Conservation (phyloP, 2,888 invertebrate species). For the Vanessa cardui region DNA sequence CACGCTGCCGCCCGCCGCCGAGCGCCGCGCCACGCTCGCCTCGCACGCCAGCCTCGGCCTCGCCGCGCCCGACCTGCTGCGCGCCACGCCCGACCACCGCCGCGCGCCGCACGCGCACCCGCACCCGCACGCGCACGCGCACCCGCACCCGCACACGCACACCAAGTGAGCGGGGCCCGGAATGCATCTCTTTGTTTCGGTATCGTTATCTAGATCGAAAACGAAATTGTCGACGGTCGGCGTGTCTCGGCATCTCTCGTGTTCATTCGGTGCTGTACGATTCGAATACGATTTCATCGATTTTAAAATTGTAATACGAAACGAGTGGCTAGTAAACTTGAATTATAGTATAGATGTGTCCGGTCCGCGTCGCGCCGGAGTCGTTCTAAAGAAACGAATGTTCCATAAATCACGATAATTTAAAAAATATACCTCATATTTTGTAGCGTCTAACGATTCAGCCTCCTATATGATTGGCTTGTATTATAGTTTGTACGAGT, state of each 20-base stretch:
- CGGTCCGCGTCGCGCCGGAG: background rate
- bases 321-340: background rate
- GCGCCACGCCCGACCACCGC: constrained; percentile 11
- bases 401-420: constrained; percentile 24
- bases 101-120: background rate
- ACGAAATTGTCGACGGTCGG: no score
- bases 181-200: no score
- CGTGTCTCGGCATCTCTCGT: no score
- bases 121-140: background rate
- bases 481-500: constrained; percentile 50
- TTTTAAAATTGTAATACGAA: background rate
- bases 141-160: background rate
- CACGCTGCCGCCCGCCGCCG: constrained; percentile 55
- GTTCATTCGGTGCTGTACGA: background rate
- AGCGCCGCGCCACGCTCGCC: constrained; percentile 48
- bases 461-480: constrained; percentile 61
- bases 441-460: constrained; percentile 62
- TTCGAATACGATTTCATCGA: background rate
- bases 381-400: constrained; percentile 15
- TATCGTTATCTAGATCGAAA: no score
- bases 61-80: constrained; percentile 9
- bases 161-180: background rate
- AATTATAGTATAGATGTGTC: background rate
- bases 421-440: constrained; percentile 72
- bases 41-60: constrained; percentile 69